Percentiles rank a stretch among this genome's conserved stretches.
These are phyloP conservation scores for Muntiacus reevesi DNA, from an alignment of 2,113 vertebrate species.

Conservation along the genomic window DNA sequence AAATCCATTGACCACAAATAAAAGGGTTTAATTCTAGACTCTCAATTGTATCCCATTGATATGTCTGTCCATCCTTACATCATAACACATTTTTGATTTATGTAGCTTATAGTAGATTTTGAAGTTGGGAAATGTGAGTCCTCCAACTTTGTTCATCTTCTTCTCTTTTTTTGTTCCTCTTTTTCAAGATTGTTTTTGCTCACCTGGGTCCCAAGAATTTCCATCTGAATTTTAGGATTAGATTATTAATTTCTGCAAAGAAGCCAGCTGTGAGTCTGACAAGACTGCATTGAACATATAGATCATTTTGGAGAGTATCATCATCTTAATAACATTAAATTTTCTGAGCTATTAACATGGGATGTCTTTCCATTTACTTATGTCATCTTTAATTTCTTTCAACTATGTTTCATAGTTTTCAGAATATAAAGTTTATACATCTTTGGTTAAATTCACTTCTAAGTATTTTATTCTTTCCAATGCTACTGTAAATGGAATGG, in stretches of 20 bases:
- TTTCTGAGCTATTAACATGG: neutral
- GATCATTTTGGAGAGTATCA: neutral
- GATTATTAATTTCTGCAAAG: neutral
- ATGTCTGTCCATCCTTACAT: neutral
- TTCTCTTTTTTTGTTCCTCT: neutral
- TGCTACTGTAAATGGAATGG: neutral
- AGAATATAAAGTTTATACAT: neutral
- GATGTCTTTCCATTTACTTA: neutral
- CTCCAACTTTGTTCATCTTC: neutral
- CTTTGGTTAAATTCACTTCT: neutral
- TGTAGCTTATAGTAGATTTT: neutral
- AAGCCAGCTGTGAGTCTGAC: neutral
- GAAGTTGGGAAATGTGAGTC: neutral
- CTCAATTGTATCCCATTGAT: neutral
- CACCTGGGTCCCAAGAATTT: neutral
- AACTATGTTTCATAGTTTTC: neutral
- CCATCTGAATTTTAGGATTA: neutral
- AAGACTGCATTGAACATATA: neutral
- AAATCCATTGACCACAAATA: neutral
- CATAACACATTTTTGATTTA: neutral
- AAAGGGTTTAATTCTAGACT: neutral
- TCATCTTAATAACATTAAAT: neutral
- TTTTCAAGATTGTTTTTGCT: neutral
- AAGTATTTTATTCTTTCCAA: neutral
- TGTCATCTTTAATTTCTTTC: neutral